Conservation (phyloP, 1,140 invertebrate genomes). For the Heliconius congener region DNA sequence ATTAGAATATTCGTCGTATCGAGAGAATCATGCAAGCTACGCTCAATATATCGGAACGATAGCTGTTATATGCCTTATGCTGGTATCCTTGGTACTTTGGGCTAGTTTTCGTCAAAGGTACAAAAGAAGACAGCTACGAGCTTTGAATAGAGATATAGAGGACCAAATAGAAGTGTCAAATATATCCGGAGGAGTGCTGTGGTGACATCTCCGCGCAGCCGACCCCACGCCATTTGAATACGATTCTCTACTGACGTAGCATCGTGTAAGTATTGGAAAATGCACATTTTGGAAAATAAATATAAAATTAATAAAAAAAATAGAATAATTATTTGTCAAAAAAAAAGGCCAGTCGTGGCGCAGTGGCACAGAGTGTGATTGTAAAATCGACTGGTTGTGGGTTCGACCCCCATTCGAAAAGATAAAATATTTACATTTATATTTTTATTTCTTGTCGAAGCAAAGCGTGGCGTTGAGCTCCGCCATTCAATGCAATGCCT, state of each 20-base stretch:
- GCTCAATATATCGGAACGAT: slow-evolving; percentile 66
- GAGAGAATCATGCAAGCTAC: slow-evolving; percentile 53
- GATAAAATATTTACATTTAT: no score
- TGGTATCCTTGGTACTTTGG: slow-evolving; percentile 75
- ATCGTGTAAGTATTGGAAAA: slow-evolving; percentile 66
- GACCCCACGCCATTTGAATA: slow-evolving; percentile 82
- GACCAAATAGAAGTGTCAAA: slow-evolving; percentile 87
- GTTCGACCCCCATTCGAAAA: no score
- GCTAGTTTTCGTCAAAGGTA: slow-evolving; percentile 71
- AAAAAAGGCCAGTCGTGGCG: no score
- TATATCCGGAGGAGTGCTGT: slow-evolving; percentile 85
- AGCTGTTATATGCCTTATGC: slow-evolving; percentile 56
- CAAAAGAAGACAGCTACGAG: slow-evolving; percentile 67
- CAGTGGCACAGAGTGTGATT: no score
- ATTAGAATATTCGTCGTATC: slow-evolving; percentile 71
- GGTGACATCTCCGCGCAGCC: slow-evolving; percentile 85
- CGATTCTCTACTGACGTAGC: slow-evolving; percentile 81
- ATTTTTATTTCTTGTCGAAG: no score
- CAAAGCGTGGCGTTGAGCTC: no score
- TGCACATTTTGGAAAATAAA: background rate
- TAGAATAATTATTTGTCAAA: no score
- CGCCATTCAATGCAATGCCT: no score
- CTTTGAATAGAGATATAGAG: slow-evolving; percentile 68
- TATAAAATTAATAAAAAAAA: background rate
- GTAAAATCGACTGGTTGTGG: no score